phyloP scores from a whole-genome alignment of 2,113 vertebrate species.

The Rutilus rutilus region DNA sequence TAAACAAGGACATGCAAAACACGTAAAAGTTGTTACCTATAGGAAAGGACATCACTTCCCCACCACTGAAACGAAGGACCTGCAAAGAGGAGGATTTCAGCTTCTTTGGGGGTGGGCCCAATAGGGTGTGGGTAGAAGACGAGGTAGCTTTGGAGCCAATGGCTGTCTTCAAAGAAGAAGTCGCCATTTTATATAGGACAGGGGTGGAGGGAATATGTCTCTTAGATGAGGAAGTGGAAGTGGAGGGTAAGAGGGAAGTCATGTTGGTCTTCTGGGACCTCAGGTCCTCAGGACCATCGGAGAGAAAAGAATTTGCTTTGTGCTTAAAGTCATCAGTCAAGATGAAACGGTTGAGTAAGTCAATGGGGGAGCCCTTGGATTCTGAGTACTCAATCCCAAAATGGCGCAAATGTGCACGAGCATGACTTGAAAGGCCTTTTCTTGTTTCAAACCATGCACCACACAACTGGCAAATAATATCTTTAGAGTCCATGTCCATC shows the following conservation, averaged over 20 bases:
- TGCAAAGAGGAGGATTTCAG: constrained; percentile 80
- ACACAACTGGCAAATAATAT: constrained; percentile 91
- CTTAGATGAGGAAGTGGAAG: constrained; percentile 65
- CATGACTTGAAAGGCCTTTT: constrained; percentile 91
- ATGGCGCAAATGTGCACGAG: constrained; percentile 90
- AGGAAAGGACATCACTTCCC: constrained; percentile 74
- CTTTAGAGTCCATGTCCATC: constrained; percentile 86
- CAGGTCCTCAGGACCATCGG: constrained; percentile 58
- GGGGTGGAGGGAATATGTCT: constrained; percentile 60
- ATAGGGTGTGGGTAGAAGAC: constrained; percentile 70
- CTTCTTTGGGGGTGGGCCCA: constrained; percentile 78
- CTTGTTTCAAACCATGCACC: constrained; percentile 95
- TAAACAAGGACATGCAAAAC: not conserved
- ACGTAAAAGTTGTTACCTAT: constrained; percentile 67
- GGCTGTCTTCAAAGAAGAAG: constrained; percentile 59
- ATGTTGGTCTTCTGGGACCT: constrained; percentile 60
- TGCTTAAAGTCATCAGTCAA: constrained; percentile 87
- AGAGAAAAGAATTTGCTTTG: constrained; percentile 67
- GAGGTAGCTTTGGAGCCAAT: constrained; percentile 77
- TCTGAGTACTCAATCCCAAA: constrained; percentile 91
- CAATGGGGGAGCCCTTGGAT: constrained; percentile 90
- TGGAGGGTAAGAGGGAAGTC: constrained; percentile 70
- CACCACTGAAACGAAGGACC: constrained; percentile 78
- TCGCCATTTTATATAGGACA: constrained; percentile 71
- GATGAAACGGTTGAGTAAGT: constrained; percentile 88